Percentiles rank a stretch among this genome's conserved stretches.
Conservation (phyloP, 2,888 invertebrate species). For the Nebria salina region DNA sequence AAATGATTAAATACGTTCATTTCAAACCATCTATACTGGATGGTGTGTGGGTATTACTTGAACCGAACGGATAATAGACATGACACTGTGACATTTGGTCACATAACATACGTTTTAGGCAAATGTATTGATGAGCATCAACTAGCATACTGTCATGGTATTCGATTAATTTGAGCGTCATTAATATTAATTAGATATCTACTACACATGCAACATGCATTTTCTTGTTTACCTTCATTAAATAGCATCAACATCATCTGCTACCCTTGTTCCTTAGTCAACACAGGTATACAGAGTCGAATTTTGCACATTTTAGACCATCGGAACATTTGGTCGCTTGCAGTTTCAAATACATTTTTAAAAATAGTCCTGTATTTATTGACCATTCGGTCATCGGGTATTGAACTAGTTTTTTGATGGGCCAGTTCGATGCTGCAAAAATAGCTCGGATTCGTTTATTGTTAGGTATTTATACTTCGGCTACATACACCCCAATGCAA, state of each 20-base stretch:
- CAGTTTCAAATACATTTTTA: no score
- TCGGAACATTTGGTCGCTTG: no score
- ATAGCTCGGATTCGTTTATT: no score
- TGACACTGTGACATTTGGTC: neutral
- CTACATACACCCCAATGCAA: no score
- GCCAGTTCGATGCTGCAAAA: no score
- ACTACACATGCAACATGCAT: constrained; percentile 29
- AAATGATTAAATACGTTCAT: constrained; percentile 30
- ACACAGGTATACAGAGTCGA: no score
- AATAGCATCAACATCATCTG: neutral
- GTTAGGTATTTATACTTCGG: no score
- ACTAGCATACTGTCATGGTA: constrained; percentile 28
- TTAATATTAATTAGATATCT: constrained; percentile 39
- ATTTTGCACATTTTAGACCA: no score
- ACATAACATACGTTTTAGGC: neutral
- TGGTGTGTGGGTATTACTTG: neutral
- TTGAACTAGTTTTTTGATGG: no score
- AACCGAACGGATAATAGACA: neutral
- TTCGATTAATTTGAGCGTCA: constrained; percentile 40
- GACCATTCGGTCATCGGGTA: no score
- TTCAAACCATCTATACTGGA: neutral
- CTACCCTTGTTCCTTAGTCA: constrained; percentile 3
- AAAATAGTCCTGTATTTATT: no score
- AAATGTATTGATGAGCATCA: neutral
- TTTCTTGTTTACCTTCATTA: constrained; percentile 12